phyloP scores from a whole-genome alignment of 2,888 invertebrate genomes.

The Cosmopolites sordidus region DNA sequence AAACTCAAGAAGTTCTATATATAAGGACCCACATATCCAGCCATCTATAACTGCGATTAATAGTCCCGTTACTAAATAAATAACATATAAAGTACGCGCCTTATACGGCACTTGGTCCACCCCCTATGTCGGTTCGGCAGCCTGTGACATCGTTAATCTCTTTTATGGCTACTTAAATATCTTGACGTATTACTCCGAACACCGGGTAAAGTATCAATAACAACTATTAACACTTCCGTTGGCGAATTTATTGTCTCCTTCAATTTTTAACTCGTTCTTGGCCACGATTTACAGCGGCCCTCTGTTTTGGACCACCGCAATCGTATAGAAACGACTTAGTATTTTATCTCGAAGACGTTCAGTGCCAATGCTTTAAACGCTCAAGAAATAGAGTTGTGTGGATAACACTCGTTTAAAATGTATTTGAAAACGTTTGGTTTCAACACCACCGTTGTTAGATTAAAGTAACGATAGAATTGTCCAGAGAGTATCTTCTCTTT shows the following conservation, averaged over 20 bases:
- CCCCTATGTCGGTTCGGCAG: not conserved
- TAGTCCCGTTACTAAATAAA: not conserved
- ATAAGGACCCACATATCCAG: too few relatives aligned
- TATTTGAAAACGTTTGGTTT: too few relatives aligned
- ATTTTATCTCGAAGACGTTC: too few relatives aligned
- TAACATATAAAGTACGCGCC: not conserved
- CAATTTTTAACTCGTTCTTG: slow-evolving; percentile 9
- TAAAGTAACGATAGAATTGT: too few relatives aligned
- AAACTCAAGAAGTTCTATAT: too few relatives aligned
- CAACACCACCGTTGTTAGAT: too few relatives aligned
- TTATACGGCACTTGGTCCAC: not conserved
- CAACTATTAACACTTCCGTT: slow-evolving; percentile 17
- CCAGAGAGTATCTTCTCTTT: too few relatives aligned
- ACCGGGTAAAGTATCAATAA: slow-evolving; percentile 19
- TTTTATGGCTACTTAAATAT: slow-evolving; percentile 10
- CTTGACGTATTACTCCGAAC: slow-evolving; percentile 8
- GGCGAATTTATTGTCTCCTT: slow-evolving; percentile 11
- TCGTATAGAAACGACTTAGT: not conserved
- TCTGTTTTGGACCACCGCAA: not conserved
- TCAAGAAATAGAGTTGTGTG: too few relatives aligned
- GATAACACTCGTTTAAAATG: too few relatives aligned
- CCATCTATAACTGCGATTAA: not conserved
- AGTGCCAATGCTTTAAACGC: too few relatives aligned
- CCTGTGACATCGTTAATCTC: slow-evolving; percentile 7
- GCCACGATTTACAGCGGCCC: not conserved